A percentile compares a stretch with the other conserved stretches of the same genome.
These are phyloP conservation scores for Podarcis cretensis DNA, from an alignment of 2,113 vertebrate genomes.

Conservation along the genomic window DNA sequence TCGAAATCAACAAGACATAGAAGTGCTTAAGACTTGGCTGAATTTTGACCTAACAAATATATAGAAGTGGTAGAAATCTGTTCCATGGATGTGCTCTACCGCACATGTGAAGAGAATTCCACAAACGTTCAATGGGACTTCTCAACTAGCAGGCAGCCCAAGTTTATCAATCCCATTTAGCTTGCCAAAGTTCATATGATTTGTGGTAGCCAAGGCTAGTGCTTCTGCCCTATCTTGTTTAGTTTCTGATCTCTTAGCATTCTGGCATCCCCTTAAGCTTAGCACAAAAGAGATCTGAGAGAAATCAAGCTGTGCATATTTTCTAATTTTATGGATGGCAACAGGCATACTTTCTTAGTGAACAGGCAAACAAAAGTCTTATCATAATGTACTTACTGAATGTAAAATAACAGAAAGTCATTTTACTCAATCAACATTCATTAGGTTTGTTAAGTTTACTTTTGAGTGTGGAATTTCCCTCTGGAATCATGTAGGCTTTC, in stretches of 20 bases:
- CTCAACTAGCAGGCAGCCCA: neutral
- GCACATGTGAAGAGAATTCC: neutral
- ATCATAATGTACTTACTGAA: neutral
- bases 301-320: neutral
- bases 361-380: neutral
- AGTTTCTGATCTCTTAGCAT: neutral
- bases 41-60: neutral
- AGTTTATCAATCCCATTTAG: neutral
- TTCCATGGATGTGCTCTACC: no score
- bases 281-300: neutral
- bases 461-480: neutral
- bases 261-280: neutral
- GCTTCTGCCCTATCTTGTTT: neutral
- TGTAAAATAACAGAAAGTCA: neutral
- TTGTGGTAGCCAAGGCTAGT: neutral
- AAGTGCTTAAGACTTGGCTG: neutral
- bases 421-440: neutral
- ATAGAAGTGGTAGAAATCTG: neutral
- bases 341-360: neutral
- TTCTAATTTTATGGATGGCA: neutral
- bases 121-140: neutral
- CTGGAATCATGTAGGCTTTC: neutral
- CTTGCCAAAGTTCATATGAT: neutral
- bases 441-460: neutral
- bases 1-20: neutral